These are phyloP conservation scores for Melanerpes formicivorus DNA, from an alignment of 2,113 vertebrate species.

Conservation along the genomic window DNA sequence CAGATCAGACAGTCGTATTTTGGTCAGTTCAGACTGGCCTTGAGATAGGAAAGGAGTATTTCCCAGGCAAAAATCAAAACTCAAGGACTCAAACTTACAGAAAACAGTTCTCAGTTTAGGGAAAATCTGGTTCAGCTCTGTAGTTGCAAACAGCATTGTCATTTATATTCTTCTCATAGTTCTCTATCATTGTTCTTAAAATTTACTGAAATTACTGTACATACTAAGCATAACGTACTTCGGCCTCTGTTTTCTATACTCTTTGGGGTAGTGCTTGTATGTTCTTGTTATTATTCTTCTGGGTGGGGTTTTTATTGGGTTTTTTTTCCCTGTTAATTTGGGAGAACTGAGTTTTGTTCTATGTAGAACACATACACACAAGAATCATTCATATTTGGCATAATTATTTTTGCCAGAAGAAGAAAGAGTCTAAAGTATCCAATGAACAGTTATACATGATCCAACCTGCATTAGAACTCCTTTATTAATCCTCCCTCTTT, in stretches of 20 bases:
- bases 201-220: not conserved
- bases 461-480: not conserved
- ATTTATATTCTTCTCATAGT: not conserved
- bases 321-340: not conserved
- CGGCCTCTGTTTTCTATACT: not conserved
- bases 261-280: rapidly evolving
- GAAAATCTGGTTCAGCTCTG: not conserved
- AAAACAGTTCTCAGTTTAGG: not conserved
- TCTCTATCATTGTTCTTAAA: not conserved
- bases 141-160: not conserved
- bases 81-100: not conserved
- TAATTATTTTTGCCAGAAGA: not conserved
- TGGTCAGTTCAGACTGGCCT: not conserved
- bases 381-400: not conserved
- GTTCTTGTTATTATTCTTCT: not conserved
- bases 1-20: not conserved
- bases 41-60: not conserved
- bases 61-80: not conserved
- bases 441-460: not conserved
- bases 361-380: not conserved
- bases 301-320: rapidly evolving
- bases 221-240: not conserved
- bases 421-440: not conserved
- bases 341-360: not conserved
- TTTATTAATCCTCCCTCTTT: not conserved